Percentiles rank a stretch among this genome's conserved stretches.
phyloP scores from a whole-genome alignment of 2,113 vertebrate species.

The Lonchura striata region DNA sequence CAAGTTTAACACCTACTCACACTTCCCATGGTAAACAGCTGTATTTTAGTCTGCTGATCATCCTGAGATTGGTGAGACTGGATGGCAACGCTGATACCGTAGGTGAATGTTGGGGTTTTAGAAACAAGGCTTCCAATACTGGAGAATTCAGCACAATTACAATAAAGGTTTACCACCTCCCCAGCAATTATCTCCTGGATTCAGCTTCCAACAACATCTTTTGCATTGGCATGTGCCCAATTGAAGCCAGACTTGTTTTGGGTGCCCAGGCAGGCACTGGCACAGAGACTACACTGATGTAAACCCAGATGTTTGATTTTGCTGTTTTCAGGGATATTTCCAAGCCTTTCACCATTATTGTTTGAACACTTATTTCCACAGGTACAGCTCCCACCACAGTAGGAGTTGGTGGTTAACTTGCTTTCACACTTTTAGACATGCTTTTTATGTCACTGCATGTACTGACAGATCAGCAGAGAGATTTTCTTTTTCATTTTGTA shows the following conservation, averaged over 20 bases:
- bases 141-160: not conserved
- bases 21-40: not conserved
- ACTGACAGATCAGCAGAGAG: not conserved
- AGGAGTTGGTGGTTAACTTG: not conserved
- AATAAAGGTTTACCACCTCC: not conserved
- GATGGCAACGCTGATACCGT: fast-evolving
- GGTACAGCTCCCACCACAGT: not conserved
- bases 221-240: fast-evolving
- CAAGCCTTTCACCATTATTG: not conserved
- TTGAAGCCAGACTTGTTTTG: not conserved
- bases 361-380: not conserved
- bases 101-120: not conserved
- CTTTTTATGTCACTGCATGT: not conserved
- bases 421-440: not conserved
- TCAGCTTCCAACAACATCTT: not conserved
- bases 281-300: fast-evolving
- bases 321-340: not conserved
- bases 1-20: fast-evolving
- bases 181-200: not conserved
- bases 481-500: not conserved
- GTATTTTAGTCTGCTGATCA: not conserved
- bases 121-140: not conserved
- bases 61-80: not conserved
- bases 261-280: not conserved
- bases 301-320: not conserved